Evolutionary conservation across 2,113 vertebrate genomes (phyloP).

Genomic region (Gyps fulvus): DNA sequence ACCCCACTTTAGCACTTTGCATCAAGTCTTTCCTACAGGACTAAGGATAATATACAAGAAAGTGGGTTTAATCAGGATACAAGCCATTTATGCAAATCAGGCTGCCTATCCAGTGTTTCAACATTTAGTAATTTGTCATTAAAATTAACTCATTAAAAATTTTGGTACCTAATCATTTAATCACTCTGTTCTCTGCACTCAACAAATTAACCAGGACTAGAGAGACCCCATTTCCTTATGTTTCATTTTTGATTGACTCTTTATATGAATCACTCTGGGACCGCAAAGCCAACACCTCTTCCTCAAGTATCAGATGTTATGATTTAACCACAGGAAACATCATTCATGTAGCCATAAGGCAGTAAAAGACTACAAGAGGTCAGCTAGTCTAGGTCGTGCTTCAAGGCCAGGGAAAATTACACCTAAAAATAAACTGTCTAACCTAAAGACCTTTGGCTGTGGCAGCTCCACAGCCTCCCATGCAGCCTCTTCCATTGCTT

Average conservation of each 20-base stretch:
- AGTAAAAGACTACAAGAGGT: background rate
- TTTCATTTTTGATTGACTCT: background rate
- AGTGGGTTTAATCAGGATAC: background rate
- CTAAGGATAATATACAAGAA: background rate
- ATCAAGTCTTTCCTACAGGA: background rate
- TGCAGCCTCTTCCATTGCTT: background rate
- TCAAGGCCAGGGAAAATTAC: background rate
- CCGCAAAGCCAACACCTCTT: background rate
- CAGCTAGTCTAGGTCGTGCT: background rate
- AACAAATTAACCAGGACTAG: background rate
- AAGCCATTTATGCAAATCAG: background rate
- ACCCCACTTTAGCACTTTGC: background rate
- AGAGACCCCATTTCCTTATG: accelerated
- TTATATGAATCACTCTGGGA: background rate
- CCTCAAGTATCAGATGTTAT: background rate
- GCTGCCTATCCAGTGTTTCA: background rate
- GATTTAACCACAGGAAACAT: background rate
- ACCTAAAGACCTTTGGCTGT: background rate
- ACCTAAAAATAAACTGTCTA: background rate
- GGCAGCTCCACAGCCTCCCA: background rate
- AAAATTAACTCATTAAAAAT: background rate
- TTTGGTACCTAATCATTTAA: background rate
- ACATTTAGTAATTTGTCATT: background rate
- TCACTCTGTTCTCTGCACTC: background rate
- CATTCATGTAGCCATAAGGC: background rate